Base-by-base conservation (phyloP, 2,113 vertebrate species). In the Erpornis zantholeuca region DNA sequence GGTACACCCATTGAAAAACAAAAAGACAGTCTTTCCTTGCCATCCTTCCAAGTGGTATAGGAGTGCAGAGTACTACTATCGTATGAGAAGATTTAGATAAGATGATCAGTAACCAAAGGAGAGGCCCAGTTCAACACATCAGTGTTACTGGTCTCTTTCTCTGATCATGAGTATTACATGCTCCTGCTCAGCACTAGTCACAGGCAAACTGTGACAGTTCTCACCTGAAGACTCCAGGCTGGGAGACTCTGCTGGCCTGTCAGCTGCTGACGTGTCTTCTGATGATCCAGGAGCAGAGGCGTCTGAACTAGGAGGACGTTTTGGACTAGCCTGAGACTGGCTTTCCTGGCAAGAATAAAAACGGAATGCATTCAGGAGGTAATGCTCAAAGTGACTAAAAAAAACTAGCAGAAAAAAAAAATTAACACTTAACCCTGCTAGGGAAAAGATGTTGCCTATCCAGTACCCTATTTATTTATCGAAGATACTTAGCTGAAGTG, bases 281-380 rank as follows among this genome's bases (percentile, higher is more conserved):
- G 57, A 33, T 57, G 47, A 66, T 72, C 66, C 82, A 66, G 66
- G 52, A 42, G 82, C 42, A 3, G 35, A 76, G 36, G 80, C 65
- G 88, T 96, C 86, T 70, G 97, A 93, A 92, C 53, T 49, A 71
- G 83, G 49, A 75, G 76, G 88, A 36, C 4, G 63, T 79, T 97
- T 96, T 91, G 93, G 79, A 95, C 90, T 97, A 88, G 86, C 54
- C 49, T 63, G 95, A 97, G 69, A 33, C 5, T 73, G 94, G 64
- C 44, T 94, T 94, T 97, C 97, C 98, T 98, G 57, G 21, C 5
- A 73, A 95, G 63, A 44, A 84, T 4, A 36, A 78, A 83, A 70
- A 13, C 17, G 61, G 10, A 29, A n/a, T 16, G 65, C 7, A 31
- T 63, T 79, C 35, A 90, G 54, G 3, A 38, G 7, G 6, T 33